A percentile compares a stretch with the other conserved stretches of the same genome.
phyloP scores from a whole-genome alignment of 2,113 vertebrate species.

The Machaerirhynchus nigripectus region DNA sequence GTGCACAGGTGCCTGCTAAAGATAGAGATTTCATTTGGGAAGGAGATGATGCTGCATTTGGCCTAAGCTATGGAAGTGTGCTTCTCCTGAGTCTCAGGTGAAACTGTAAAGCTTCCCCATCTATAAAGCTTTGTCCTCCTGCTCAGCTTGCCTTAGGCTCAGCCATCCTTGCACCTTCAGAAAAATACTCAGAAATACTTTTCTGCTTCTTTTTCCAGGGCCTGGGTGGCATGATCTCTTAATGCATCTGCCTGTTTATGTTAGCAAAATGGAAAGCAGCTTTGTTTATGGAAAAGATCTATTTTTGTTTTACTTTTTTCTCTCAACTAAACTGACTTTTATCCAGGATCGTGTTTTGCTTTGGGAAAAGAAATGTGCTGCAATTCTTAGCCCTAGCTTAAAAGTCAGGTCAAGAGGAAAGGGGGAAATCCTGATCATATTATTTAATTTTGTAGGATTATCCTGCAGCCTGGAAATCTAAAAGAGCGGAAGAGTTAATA shows the following conservation, averaged over 20 bases:
- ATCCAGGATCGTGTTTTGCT: slow-evolving; percentile 61
- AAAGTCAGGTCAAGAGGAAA: slow-evolving; percentile 39
- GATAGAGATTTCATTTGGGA: neutral
- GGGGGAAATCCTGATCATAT: slow-evolving; percentile 41
- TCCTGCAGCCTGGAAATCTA: neutral
- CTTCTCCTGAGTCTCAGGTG: neutral
- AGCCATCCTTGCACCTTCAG: slow-evolving; percentile 16
- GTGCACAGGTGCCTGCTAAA: neutral
- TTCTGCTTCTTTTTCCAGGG: slow-evolving; percentile 37
- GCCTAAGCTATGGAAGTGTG: neutral
- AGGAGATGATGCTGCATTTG: neutral
- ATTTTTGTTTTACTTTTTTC: slow-evolving; percentile 73
- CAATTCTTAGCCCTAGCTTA: neutral
- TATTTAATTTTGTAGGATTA: slow-evolving; percentile 54
- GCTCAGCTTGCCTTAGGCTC: neutral
- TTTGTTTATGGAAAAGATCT: slow-evolving; percentile 82
- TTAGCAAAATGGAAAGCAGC: slow-evolving; percentile 75
- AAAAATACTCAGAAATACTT: slow-evolving; percentile 13
- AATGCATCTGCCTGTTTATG: slow-evolving; percentile 75
- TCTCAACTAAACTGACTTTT: slow-evolving; percentile 64
- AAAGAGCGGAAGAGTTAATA: slow-evolving; percentile 15
- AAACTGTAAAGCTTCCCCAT: neutral
- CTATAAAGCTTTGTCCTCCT: neutral
- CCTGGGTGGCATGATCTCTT: slow-evolving; percentile 68
- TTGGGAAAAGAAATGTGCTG: slow-evolving; percentile 34